These are phyloP conservation scores for Ariopsis seemanni DNA, from an alignment of 2,113 vertebrate genomes.

Conservation along the genomic window DNA sequence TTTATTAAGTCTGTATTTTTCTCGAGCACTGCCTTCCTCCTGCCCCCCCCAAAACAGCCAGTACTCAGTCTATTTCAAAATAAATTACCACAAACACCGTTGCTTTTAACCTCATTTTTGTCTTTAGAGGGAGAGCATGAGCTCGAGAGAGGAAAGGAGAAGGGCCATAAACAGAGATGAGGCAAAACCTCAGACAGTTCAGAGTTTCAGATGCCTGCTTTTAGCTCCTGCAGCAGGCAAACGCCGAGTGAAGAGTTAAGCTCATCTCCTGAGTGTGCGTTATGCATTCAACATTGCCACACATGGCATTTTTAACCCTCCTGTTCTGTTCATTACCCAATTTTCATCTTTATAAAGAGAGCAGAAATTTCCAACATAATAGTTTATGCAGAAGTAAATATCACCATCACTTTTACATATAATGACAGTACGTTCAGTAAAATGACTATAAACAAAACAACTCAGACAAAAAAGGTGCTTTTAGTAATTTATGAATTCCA, in stretches of 20 bases:
- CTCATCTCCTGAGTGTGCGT: conserved; percentile 31
- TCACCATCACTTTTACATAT: background rate
- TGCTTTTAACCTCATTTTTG: conserved; percentile 39
- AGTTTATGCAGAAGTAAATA: background rate
- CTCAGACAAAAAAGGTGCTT: background rate
- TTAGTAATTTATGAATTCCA: background rate
- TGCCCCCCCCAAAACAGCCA: background rate
- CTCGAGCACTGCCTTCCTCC: conserved; percentile 6
- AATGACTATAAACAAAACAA: background rate
- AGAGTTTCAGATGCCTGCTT: conserved; percentile 46
- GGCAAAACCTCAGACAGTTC: conserved; percentile 50
- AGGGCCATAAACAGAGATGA: background rate
- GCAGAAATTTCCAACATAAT: background rate
- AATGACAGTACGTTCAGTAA: background rate
- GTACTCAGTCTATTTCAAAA: conserved; percentile 15
- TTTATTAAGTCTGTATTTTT: conserved; percentile 29
- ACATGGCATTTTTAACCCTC: conserved; percentile 10
- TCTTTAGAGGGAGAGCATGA: conserved; percentile 8
- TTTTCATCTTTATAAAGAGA: background rate
- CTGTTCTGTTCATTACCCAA: background rate
- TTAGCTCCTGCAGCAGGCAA: conserved; percentile 23
- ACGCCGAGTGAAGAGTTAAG: background rate
- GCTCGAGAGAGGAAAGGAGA: conserved; percentile 4
- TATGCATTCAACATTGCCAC: background rate
- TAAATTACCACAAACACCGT: conserved; percentile 32